Evolutionary conservation across 2,888 invertebrate genomes (phyloP).

Genomic region (Quadriops clusia): DNA sequence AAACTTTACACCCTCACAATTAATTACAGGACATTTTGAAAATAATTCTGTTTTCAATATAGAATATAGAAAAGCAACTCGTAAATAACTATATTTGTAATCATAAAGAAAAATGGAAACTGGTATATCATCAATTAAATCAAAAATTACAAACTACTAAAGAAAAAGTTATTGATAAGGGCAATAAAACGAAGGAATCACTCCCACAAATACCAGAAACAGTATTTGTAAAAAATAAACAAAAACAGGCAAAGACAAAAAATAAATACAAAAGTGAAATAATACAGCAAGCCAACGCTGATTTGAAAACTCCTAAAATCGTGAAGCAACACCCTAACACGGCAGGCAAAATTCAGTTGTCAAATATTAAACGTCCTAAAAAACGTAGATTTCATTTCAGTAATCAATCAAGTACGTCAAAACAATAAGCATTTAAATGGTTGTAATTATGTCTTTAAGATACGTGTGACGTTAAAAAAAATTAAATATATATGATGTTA

Average conservation of each 20-base stretch:
- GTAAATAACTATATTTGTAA: constrained; percentile 7
- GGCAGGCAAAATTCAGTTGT: constrained; percentile 5
- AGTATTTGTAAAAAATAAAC: constrained; percentile 5
- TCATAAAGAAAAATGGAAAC: constrained; percentile 12
- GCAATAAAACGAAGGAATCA: constrained; percentile 3
- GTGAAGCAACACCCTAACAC: not conserved
- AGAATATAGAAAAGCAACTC: constrained; percentile 11
- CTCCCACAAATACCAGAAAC: constrained; percentile 4
- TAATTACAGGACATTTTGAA: constrained; percentile 10
- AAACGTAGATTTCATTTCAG: too few species aligned
- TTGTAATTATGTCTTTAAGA: too few species aligned
- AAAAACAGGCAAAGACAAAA: constrained; percentile 5
- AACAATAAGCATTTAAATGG: too few species aligned
- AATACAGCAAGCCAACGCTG: constrained; percentile 1
- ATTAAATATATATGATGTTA: too few species aligned
- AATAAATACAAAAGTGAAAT: constrained; percentile 5
- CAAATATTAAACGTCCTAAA: constrained; percentile 7
- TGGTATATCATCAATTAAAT: constrained; percentile 10
- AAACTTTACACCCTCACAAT: constrained; percentile 8
- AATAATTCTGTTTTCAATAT: constrained; percentile 3
- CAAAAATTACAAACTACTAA: constrained; percentile 1
- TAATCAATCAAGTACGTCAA: too few species aligned
- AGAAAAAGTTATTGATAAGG: constrained; percentile 3
- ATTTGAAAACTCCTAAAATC: constrained; percentile 8
- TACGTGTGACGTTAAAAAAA: too few species aligned